A percentile compares a stretch with the other conserved stretches of the same genome.
Evolutionary conservation across 2,888 invertebrate species (phyloP).

Genomic region (Hedychridium roseum): DNA sequence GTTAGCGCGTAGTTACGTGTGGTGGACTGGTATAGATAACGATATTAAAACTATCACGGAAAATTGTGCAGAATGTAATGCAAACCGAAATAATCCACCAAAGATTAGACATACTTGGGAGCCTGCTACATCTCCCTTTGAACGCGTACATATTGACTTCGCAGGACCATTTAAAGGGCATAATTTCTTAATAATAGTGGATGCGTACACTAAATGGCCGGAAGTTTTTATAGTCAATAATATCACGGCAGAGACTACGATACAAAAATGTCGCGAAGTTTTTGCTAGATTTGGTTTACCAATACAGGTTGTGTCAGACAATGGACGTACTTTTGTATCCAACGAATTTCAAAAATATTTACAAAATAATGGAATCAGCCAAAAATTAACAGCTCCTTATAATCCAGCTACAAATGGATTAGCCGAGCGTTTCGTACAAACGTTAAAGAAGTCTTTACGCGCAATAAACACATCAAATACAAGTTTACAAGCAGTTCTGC

Average conservation of each 20-base stretch:
- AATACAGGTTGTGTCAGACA: constrained; percentile 11
- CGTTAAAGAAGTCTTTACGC: constrained; percentile 8
- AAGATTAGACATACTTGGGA: constrained; percentile 13
- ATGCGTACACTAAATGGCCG: constrained; percentile 4
- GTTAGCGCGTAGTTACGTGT: constrained; percentile 9
- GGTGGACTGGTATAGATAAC: constrained; percentile 13
- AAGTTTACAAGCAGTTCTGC: constrained; percentile 2
- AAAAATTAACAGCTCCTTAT: constrained; percentile 17
- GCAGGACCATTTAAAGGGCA: constrained; percentile 3
- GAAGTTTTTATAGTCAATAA: constrained; percentile 1
- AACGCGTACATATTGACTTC: constrained; percentile 10
- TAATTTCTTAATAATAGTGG: constrained; percentile 5
- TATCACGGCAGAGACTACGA: constrained; percentile 1
- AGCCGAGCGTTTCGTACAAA: constrained; percentile 16
- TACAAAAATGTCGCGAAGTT: constrained; percentile 7
- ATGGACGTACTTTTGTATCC: constrained; percentile 4
- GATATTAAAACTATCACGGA: constrained; percentile 12
- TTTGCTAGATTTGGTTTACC: constrained; percentile 20
- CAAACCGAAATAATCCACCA: neutral
- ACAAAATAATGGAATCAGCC: constrained; percentile 4
- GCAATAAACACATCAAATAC: neutral
- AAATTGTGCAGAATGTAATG: constrained; percentile 11
- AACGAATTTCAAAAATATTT: constrained; percentile 9
- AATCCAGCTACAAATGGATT: constrained; percentile 17
- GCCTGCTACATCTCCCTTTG: constrained; percentile 4